Evolutionary conservation across 1,140 invertebrate species (phyloP).

Genomic region (Tetramorium alpestre): DNA sequence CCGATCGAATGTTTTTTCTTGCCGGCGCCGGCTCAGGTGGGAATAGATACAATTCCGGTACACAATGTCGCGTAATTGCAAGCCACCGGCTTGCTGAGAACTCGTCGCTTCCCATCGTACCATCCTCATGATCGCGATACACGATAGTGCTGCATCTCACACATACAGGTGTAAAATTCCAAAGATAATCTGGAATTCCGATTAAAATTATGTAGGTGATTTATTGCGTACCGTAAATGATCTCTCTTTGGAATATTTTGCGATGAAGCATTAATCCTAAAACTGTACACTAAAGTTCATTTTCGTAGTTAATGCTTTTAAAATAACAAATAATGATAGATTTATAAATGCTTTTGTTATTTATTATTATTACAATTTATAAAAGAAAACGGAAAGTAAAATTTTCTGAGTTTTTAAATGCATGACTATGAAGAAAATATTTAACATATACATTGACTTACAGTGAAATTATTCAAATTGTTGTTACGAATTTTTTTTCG

Average conservation of each 20-base stretch:
- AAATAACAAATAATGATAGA: neutral
- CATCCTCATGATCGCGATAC: constrained; percentile 13
- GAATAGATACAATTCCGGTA: constrained; percentile 41
- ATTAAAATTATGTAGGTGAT: neutral
- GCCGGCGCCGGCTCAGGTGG: constrained; percentile 12
- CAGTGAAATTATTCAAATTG: no score
- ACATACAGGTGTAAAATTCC: neutral
- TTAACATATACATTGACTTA: neutral
- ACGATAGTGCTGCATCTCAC: constrained; percentile 9
- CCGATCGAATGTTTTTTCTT: constrained; percentile 47
- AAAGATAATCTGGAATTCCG: neutral
- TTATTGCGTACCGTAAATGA: neutral
- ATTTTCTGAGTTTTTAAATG: neutral
- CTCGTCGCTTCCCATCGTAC: constrained; percentile 37
- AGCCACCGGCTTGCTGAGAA: constrained; percentile 36
- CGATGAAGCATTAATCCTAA: neutral
- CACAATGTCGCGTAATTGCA: constrained; percentile 58
- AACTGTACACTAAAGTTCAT: neutral
- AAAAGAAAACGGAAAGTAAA: neutral
- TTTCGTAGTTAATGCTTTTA: neutral
- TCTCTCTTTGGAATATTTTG: neutral
- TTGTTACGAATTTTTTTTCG: no score
- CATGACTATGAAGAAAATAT: neutral
- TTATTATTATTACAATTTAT: neutral
- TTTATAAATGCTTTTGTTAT: neutral